phyloP scores from a whole-genome alignment of 2,888 invertebrate genomes.

The Mystacides longicornis region DNA sequence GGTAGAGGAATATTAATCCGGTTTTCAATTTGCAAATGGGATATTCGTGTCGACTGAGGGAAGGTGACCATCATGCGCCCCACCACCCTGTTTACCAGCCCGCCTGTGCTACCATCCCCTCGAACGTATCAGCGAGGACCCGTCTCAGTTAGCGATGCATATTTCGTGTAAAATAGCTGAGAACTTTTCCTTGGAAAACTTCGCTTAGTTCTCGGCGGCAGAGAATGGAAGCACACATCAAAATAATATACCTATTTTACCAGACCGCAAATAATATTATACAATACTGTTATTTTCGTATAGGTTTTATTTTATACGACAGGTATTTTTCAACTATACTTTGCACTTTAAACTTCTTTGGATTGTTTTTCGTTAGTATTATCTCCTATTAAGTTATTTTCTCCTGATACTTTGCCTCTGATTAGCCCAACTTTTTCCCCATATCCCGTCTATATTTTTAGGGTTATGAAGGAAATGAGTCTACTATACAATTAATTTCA shows the following conservation, averaged over 20 bases:
- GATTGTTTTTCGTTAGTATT: too few species aligned
- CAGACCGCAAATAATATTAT: not conserved
- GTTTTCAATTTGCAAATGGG: slow-evolving; percentile 27
- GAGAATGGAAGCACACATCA: not conserved
- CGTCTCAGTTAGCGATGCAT: slow-evolving; percentile 9
- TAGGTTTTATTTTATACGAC: not conserved
- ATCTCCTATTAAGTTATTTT: too few species aligned
- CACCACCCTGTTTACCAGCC: slow-evolving; percentile 7
- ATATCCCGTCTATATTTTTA: too few species aligned
- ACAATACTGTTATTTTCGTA: not conserved
- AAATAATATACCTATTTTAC: not conserved
- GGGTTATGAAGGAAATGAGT: too few species aligned
- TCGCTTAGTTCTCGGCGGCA: slow-evolving; percentile 1
- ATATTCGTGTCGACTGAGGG: slow-evolving; percentile 25
- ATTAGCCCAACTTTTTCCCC: too few species aligned
- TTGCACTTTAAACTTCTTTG: not conserved
- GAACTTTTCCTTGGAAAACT: slow-evolving; percentile 13
- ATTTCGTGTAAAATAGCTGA: slow-evolving; percentile 14
- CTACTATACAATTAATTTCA: too few species aligned
- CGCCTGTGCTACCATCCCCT: slow-evolving; percentile 3
- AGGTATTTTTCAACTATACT: slow-evolving; percentile 2
- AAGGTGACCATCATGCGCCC: slow-evolving; percentile 24
- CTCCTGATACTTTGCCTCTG: too few species aligned
- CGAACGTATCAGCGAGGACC: slow-evolving; percentile 1
- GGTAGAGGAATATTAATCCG: slow-evolving; percentile 25